Conservation (phyloP, 1,140 invertebrate genomes). For the Leucophenga varia region DNA sequence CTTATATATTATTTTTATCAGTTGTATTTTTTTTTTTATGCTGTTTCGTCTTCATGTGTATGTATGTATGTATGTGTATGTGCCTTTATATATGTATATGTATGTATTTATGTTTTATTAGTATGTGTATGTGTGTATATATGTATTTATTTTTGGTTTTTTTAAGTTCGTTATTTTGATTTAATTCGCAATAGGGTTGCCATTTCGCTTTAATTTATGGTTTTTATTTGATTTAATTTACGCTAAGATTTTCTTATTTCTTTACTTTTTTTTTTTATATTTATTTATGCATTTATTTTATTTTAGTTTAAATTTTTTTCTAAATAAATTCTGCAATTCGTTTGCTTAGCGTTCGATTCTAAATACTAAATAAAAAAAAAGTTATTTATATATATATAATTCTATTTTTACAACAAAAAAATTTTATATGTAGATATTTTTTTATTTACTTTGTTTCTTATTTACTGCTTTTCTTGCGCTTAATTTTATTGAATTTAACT, state of each 20-base stretch:
- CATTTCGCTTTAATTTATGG: conserved; percentile 20
- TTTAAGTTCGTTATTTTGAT: conserved; percentile 7
- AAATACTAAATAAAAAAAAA: too few relatives aligned
- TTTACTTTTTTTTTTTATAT: not conserved
- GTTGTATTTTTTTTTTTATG: too few relatives aligned
- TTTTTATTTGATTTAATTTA: conserved; percentile 1
- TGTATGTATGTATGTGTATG: conserved; percentile 16
- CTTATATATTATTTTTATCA: too few relatives aligned
- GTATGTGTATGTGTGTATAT: conserved; percentile 18
- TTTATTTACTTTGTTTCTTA: too few relatives aligned
- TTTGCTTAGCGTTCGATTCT: too few relatives aligned
- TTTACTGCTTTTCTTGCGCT: too few relatives aligned
- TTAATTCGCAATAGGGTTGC: conserved; percentile 13
- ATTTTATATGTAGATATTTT: too few relatives aligned
- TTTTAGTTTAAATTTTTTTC: conserved; percentile 18
- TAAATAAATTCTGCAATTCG: too few relatives aligned
- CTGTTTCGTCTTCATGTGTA: too few relatives aligned
- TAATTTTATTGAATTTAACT: too few relatives aligned
- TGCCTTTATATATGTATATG: conserved; percentile 8
- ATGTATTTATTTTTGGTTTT: conserved; percentile 34
- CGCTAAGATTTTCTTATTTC: conserved; percentile 19
- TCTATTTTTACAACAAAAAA: too few relatives aligned
- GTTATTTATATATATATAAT: too few relatives aligned
- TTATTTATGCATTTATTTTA: conserved; percentile 22
- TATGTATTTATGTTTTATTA: conserved; percentile 8